Evolutionary conservation across 53 echinoderm and acorn worm genomes (phyloP).

Genomic region (Pentamera pediparva): DNA sequence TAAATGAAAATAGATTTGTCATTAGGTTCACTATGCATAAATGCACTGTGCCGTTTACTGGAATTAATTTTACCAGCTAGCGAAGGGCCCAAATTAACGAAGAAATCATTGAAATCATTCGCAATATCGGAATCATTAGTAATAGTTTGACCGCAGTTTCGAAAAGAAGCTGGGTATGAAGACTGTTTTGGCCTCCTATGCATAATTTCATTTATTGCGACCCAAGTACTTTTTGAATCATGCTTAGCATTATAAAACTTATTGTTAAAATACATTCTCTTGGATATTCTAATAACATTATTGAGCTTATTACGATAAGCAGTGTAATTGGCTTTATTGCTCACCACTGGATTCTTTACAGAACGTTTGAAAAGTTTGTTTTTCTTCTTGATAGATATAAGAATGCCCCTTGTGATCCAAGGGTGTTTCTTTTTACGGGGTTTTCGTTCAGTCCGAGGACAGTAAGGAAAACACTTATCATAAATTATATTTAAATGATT

Average conservation of each 20-base stretch:
- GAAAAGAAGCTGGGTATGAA: not conserved
- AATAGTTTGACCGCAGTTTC: not conserved
- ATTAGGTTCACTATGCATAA: not conserved
- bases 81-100: not conserved
- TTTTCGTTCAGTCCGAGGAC: not conserved
- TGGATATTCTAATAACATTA: not conserved
- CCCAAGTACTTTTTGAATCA: not conserved
- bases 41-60: not conserved
- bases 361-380: not conserved
- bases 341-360: not conserved
- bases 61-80: not conserved
- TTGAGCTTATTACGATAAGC: not conserved
- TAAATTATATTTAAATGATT: not conserved
- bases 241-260: not conserved
- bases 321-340: not conserved
- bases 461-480: not conserved
- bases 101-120: not conserved
- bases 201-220: not conserved
- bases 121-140: not conserved
- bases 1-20: not conserved
- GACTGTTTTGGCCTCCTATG: no score
- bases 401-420: slow-evolving; percentile 2
- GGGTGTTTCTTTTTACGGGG: not conserved
- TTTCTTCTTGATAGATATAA: not conserved
- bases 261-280: not conserved